phyloP scores from a whole-genome alignment of 2,113 vertebrate genomes.

The Vireo altiloquus region DNA sequence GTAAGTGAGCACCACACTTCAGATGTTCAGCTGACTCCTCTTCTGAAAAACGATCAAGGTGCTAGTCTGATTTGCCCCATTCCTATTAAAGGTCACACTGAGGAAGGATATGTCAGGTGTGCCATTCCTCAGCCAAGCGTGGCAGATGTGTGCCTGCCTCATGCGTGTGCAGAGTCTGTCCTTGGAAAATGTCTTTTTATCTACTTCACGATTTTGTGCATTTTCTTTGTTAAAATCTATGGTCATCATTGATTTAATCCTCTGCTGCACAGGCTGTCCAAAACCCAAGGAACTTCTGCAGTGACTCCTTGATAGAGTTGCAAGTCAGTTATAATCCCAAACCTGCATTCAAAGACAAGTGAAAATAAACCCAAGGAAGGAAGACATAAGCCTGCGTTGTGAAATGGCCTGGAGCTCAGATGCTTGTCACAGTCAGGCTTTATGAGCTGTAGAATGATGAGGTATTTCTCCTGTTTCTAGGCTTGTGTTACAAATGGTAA shows the following conservation, averaged over 20 bases:
- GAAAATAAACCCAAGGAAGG: neutral
- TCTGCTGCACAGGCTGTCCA: neutral
- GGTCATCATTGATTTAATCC: neutral
- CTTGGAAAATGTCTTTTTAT: neutral
- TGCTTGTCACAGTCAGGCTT: neutral
- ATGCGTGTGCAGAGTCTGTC: fast-evolving
- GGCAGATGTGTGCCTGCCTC: fast-evolving
- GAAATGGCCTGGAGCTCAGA: neutral
- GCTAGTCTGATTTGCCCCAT: neutral
- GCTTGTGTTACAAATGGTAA: neutral
- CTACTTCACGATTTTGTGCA: fast-evolving
- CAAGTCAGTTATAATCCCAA: neutral
- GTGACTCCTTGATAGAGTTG: neutral
- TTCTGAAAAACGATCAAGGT: neutral
- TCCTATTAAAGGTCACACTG: neutral
- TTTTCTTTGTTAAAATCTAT: neutral
- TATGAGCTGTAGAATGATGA: neutral
- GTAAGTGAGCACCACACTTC: neutral
- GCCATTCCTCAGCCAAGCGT: fast-evolving
- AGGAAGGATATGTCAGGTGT: neutral
- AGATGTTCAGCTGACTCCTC: neutral
- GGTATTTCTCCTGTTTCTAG: neutral
- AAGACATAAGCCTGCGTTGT: neutral
- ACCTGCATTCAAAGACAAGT: neutral
- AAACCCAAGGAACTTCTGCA: neutral